Evolutionary conservation across 2,888 invertebrate species (phyloP).

Genomic region (Bimastos eiseni): DNA sequence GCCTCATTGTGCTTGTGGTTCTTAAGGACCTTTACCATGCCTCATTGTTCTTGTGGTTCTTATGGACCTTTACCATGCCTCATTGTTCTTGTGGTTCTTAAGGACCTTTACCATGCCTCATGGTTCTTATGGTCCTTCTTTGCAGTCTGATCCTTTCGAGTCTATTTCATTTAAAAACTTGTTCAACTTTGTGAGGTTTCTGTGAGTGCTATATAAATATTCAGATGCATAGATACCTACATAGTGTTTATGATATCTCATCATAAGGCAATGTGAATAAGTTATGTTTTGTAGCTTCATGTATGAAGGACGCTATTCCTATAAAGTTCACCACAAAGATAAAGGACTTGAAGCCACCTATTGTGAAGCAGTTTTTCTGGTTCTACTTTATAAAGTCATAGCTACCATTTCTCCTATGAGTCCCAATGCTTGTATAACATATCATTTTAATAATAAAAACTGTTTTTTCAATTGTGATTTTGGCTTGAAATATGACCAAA

Average conservation of each 20-base stretch:
- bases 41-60: too few species aligned
- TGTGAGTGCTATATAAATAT: background rate
- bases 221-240: too few species aligned
- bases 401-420: background rate
- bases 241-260: too few species aligned
- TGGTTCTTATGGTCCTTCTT: background rate
- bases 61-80: too few species aligned
- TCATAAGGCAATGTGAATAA: background rate
- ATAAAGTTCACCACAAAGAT: background rate
- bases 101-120: too few species aligned
- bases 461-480: background rate
- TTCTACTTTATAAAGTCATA: background rate
- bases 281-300: background rate
- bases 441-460: background rate
- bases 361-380: background rate
- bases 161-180: background rate
- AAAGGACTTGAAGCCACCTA: background rate
- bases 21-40: too few species aligned
- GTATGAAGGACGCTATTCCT: background rate
- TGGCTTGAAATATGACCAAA: background rate
- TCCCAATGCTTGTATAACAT: background rate
- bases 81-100: background rate
- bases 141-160: background rate
- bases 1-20: too few species aligned
- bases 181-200: background rate